A percentile compares a stretch with the other conserved stretches of the same genome.
Conservation (phyloP, 1,140 invertebrate genomes). For the Steinernema khuongi region DNA sequence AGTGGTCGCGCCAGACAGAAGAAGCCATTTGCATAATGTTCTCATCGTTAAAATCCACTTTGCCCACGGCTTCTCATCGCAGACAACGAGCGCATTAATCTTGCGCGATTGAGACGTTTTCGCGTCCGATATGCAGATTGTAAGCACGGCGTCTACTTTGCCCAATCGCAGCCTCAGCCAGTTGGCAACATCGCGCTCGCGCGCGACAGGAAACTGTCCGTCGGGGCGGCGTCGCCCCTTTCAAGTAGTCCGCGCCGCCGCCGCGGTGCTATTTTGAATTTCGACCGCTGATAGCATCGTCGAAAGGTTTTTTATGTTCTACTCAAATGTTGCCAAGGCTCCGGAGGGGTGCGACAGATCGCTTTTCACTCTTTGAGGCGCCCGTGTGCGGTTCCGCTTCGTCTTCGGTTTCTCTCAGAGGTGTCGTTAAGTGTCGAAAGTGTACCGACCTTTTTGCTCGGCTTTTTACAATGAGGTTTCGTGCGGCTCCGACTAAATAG, state of each 20-base stretch:
- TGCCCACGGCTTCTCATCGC: not conserved
- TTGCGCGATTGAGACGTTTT: not conserved
- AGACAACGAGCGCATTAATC: not conserved
- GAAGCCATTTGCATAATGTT: not conserved
- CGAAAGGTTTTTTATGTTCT: not conserved
- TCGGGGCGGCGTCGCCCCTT: not conserved
- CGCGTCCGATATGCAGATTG: not conserved
- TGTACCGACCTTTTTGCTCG: not conserved
- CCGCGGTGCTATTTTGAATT: not conserved
- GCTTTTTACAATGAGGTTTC: too few species aligned
- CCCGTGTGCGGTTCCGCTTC: not conserved
- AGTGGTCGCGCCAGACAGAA: not conserved
- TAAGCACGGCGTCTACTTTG: not conserved
- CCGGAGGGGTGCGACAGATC: not conserved
- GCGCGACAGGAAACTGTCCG: not conserved
- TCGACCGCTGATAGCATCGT: constrained; percentile 7
- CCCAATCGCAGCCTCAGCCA: too few species aligned
- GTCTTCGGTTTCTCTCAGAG: not conserved
- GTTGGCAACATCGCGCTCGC: not conserved
- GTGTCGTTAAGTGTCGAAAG: not conserved
- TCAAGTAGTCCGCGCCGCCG: not conserved
- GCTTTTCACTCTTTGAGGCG: not conserved
- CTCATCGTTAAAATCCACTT: constrained; percentile 11
- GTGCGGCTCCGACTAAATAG: too few species aligned
- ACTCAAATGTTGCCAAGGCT: not conserved